Conservation (phyloP, 2,797 vertebrate species). For the Pygocentrus nattereri region DNA sequence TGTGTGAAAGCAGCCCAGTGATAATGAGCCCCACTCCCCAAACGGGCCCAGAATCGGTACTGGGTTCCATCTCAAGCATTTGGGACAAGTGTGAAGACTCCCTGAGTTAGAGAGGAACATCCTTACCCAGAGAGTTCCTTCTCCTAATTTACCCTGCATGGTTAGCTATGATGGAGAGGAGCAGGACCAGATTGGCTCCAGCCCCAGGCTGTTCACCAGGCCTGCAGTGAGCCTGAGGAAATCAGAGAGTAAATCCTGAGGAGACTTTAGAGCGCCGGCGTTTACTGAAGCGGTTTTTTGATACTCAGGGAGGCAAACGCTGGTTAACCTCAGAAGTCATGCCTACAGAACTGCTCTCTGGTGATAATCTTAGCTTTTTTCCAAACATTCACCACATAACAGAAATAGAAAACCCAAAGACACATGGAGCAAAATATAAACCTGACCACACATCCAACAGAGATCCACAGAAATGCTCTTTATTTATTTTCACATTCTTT, state of each 20-base stretch:
- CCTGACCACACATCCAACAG: background rate
- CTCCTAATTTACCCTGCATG: too few relatives aligned
- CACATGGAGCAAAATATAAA: conserved; percentile 8
- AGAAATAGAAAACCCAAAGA: conserved; percentile 32
- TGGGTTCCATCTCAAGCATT: too few relatives aligned
- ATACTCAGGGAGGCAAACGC: conserved; percentile 20
- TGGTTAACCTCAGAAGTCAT: conserved; percentile 31
- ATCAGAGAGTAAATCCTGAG: conserved; percentile 9
- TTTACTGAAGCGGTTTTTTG: conserved; percentile 3
- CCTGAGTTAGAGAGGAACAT: too few relatives aligned
- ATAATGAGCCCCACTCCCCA: too few relatives aligned
- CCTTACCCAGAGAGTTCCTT: too few relatives aligned
- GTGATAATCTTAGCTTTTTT: conserved; percentile 42
- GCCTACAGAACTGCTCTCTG: conserved; percentile 23
- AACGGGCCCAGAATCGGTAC: too few relatives aligned
- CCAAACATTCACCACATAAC: conserved; percentile 24
- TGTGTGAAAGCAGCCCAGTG: too few relatives aligned
- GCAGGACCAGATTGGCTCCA: too few relatives aligned
- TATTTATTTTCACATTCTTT: conserved; percentile 17
- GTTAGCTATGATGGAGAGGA: too few relatives aligned
- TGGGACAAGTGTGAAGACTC: too few relatives aligned
- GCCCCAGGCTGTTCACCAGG: background rate
- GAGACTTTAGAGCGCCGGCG: background rate
- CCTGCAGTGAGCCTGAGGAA: background rate
- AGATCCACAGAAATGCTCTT: background rate